Evolutionary conservation across 2,888 invertebrate species (phyloP).

Genomic region (Epirrita christyi): DNA sequence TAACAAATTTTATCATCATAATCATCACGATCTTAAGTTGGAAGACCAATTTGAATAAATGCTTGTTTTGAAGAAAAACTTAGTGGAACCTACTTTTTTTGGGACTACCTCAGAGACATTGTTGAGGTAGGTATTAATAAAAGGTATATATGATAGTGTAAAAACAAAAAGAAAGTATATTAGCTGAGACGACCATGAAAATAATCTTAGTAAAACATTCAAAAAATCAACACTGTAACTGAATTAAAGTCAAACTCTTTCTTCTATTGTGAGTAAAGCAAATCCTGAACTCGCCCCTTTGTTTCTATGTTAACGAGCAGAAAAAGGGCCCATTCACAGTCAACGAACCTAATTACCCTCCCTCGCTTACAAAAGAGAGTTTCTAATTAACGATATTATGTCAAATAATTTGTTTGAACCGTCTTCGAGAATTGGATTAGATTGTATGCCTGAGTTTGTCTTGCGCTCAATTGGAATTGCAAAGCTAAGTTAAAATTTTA

Average conservation of each 20-base stretch:
- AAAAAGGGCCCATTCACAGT: conserved; percentile 83
- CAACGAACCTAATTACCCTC: conserved; percentile 83
- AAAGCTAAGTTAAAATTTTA: background rate
- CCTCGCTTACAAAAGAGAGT: conserved; percentile 78
- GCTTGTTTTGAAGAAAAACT: too few relatives aligned
- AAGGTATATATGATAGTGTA: too few relatives aligned
- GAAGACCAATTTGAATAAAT: too few relatives aligned
- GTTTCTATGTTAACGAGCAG: conserved; percentile 82
- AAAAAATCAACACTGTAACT: conserved; percentile 48
- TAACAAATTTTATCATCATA: too few relatives aligned
- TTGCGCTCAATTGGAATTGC: conserved; percentile 54
- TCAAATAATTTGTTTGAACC: conserved; percentile 84
- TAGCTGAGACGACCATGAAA: background rate
- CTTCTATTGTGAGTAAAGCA: conserved; percentile 68
- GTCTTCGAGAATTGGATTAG: conserved; percentile 79
- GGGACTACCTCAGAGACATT: too few relatives aligned
- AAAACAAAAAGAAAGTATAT: too few relatives aligned
- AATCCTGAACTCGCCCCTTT: conserved; percentile 77
- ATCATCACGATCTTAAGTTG: too few relatives aligned
- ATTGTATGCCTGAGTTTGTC: conserved; percentile 71
- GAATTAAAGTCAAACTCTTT: conserved; percentile 63
- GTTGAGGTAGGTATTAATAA: too few relatives aligned
- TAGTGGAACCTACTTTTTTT: too few relatives aligned
- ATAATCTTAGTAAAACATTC: conserved; percentile 30
- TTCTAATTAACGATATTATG: conserved; percentile 85